Base-by-base conservation (phyloP, 2,113 vertebrate species). In the Ovis canadensis region DNA sequence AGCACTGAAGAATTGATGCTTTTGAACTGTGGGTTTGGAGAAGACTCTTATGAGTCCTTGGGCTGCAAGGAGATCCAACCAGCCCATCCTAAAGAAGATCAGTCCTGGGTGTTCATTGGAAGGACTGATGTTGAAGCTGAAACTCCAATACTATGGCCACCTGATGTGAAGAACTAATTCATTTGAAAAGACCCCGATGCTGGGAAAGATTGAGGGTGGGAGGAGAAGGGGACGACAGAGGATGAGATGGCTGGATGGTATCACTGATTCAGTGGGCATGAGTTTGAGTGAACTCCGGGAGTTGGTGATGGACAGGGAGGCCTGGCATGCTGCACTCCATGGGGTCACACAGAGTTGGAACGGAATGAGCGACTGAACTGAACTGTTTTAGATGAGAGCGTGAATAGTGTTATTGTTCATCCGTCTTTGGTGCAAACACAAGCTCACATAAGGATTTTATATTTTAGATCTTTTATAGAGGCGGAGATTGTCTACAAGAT, bases 241-340 rank as follows among this genome's bases (percentile, higher is more conserved):
- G n/a, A 71, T 40, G 67, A 71, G 19, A 71, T 23, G n/a, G 67
- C 6, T 71, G 67, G n/a, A 40, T 71, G 19, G 19, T 5, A 3
- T 23, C n/a, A 40, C 67, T 3, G 5, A 71, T 36, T 71, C 19
- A 12, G 3, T 40, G n/a, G 67, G 1, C 67, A 13, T 40, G 67
- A 1, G 19, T 40, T 6, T 23, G 19, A 40, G 19, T 12, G 6
- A 71, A 23, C 19, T 71, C n/a, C 0, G 0, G 67, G 67, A 71
- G 19, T 23, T 71, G 67, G n/a, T 40, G 19, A 71, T 71, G 67
- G 0, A 71, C 19, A 40, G 67, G 67, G n/a, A 71, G 67, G 19
- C n/a, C 67, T 23, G n/a, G 1, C 0, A 0, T 40, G 19, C 67
- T 71, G 19, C n/a, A 40, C 10, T 40, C n/a, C n/a, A 2, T 13